Conservation (phyloP, 2,113 vertebrate species). For the Elaphurus davidianus region DNA sequence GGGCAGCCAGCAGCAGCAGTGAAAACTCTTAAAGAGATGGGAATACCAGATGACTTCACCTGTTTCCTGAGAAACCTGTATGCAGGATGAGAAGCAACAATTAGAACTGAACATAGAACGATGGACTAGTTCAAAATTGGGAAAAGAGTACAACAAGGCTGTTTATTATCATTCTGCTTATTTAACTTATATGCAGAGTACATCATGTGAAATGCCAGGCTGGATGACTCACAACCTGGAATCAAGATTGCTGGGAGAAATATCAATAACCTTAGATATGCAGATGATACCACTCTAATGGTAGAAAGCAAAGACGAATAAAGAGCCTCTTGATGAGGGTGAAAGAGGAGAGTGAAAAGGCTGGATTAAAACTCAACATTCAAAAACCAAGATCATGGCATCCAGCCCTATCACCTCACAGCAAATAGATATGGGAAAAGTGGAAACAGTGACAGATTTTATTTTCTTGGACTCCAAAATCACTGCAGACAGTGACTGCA, state of each 20-base stretch:
- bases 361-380: background rate
- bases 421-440: background rate
- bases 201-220: background rate
- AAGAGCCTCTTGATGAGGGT: background rate
- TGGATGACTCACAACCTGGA: background rate
- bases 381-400: background rate
- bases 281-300: background rate
- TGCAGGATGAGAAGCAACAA: background rate
- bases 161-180: background rate
- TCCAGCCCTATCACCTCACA: fast-evolving
- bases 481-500: background rate
- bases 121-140: background rate
- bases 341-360: background rate
- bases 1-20: background rate
- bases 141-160: background rate
- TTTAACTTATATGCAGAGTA: background rate
- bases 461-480: background rate
- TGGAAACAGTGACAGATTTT: background rate
- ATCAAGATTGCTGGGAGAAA: background rate
- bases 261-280: background rate
- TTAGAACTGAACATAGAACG: background rate
- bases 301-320: background rate
- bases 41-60: background rate
- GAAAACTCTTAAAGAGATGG: background rate
- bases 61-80: background rate